phyloP scores from a whole-genome alignment of 1,140 invertebrate species.

The Conus ventricosus region DNA sequence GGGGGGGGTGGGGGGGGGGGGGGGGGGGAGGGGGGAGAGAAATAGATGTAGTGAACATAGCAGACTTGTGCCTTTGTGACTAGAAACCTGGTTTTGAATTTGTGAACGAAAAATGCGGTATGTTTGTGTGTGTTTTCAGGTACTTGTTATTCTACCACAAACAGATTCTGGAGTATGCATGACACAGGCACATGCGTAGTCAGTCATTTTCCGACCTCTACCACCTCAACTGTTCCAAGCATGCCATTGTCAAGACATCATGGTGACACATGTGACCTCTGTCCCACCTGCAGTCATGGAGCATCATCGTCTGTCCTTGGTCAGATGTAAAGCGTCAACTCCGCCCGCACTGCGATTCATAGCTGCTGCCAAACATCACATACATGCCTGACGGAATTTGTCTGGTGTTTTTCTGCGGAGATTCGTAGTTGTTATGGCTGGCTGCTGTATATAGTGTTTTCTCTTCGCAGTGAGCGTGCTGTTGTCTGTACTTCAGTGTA shows the following conservation, averaged over 20 bases:
- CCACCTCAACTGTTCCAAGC: constrained; percentile 1
- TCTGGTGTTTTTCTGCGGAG: not conserved
- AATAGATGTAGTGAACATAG: too few relatives aligned
- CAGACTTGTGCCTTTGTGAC: too few relatives aligned
- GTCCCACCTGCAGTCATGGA: not conserved
- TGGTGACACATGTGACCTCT: not conserved
- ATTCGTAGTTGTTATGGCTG: not conserved
- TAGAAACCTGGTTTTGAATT: too few relatives aligned
- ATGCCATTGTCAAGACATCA: not conserved
- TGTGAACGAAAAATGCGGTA: not conserved
- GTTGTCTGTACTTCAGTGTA: not conserved
- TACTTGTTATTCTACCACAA: constrained; percentile 96
- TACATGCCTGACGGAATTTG: not conserved
- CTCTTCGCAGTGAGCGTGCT: not conserved
- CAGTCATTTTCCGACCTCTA: not conserved
- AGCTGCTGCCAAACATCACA: not conserved
- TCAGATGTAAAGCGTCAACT: not conserved
- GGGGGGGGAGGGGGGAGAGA: too few relatives aligned
- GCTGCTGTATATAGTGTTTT: not conserved
- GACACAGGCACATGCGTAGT: constrained; percentile 40
- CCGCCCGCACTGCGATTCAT: not conserved
- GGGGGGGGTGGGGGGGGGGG: too few relatives aligned
- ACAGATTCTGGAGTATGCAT: constrained; percentile 89
- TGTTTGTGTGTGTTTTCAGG: constrained; percentile 77
- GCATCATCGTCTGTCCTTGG: not conserved